Evolutionary conservation across 1,140 invertebrate species (phyloP).

Genomic region (Drosophila simulans): DNA sequence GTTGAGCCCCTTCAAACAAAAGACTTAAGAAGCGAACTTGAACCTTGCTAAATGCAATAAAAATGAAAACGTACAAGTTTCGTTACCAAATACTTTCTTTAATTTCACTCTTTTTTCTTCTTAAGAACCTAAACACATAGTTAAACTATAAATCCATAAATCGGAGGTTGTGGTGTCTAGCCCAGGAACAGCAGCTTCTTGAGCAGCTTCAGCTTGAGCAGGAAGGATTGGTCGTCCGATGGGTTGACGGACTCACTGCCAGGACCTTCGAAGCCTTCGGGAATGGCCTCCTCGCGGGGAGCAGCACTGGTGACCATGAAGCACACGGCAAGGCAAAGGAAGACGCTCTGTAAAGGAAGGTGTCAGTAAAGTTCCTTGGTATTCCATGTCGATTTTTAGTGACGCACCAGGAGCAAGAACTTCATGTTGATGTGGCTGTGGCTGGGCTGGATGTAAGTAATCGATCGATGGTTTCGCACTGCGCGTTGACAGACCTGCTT

Average conservation of each 20-base stretch:
- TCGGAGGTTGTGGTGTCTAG: constrained; percentile 22
- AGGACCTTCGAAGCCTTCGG: constrained; percentile 73
- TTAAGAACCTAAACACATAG: constrained; percentile 43
- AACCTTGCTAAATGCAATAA: no score
- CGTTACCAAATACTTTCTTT: constrained; percentile 27
- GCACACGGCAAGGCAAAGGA: constrained; percentile 72
- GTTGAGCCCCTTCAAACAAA: not conserved
- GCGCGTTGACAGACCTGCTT: constrained; percentile 61
- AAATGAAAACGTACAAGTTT: not conserved
- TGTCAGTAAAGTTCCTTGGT: constrained; percentile 20
- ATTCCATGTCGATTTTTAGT: not conserved
- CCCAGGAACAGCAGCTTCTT: constrained; percentile 79
- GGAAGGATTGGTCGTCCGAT: constrained; percentile 70
- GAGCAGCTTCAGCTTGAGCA: constrained; percentile 74
- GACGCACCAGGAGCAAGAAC: constrained; percentile 76
- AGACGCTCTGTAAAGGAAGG: constrained; percentile 57
- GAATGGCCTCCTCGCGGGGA: constrained; percentile 77
- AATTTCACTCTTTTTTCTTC: constrained; percentile 10
- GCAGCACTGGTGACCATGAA: constrained; percentile 62
- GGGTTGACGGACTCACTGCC: constrained; percentile 65
- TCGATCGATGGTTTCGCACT: constrained; percentile 62
- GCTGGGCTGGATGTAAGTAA: constrained; percentile 32
- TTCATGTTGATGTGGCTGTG: constrained; percentile 65
- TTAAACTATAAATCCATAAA: constrained; percentile 49
- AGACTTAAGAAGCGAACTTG: constrained; percentile 6